Percentiles rank a stretch among this genome's conserved stretches.
phyloP scores from a whole-genome alignment of 2,888 invertebrate genomes.

The Lasioglossum vierecki region DNA sequence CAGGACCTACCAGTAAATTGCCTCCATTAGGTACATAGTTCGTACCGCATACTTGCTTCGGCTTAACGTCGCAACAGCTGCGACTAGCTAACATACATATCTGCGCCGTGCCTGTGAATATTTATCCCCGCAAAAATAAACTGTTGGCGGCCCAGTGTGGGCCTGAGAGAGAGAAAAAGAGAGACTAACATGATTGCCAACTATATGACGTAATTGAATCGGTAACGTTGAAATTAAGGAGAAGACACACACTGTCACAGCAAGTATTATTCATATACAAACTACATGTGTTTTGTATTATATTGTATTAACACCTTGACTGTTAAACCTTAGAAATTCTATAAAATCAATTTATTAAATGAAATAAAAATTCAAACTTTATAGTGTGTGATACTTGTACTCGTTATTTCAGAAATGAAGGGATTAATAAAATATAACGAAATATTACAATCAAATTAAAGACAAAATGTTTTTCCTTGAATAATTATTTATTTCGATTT shows the following conservation, averaged over 20 bases:
- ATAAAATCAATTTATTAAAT: neutral
- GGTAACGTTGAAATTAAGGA: neutral
- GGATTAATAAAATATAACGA: too few relatives aligned
- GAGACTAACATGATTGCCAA: neutral
- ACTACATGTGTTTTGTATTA: neutral
- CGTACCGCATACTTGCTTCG: conserved; percentile 58
- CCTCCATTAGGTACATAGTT: conserved; percentile 62
- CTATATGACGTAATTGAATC: neutral
- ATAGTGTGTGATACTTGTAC: neutral
- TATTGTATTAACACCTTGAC: neutral
- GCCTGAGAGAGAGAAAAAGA: neutral
- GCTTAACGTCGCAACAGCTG: conserved; percentile 65
- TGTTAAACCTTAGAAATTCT: neutral
- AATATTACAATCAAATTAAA: too few relatives aligned
- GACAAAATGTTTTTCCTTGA: neutral
- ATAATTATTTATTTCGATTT: neutral
- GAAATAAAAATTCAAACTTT: neutral
- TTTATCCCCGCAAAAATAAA: conserved; percentile 40
- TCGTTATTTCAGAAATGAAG: neutral
- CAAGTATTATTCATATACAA: neutral
- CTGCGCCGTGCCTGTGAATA: conserved; percentile 34
- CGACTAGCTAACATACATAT: conserved; percentile 38
- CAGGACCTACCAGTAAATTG: conserved; percentile 63
- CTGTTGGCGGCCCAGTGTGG: neutral
- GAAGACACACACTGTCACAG: neutral